Evolutionary conservation across 1,140 invertebrate genomes (phyloP).

Genomic region (Laupala kohalensis): DNA sequence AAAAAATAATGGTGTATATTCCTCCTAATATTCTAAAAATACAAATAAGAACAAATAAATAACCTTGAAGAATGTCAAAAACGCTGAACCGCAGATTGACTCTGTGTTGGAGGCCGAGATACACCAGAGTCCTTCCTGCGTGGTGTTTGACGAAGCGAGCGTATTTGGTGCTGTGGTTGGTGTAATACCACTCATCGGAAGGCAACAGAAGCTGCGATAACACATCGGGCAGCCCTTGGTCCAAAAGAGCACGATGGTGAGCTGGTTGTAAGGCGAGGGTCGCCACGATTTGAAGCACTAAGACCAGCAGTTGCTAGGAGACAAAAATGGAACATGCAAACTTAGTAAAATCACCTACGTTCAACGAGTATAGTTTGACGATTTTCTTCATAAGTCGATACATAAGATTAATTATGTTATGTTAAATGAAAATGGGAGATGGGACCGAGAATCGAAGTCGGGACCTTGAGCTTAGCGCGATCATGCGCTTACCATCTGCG

Average conservation of each 20-base stretch:
- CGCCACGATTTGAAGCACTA: conserved; percentile 51
- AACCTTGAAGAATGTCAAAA: conserved; percentile 31
- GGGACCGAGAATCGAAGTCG: too few species aligned
- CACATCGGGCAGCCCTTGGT: conserved; percentile 47
- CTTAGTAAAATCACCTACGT: too few species aligned
- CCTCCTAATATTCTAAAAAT: too few species aligned
- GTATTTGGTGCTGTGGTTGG: conserved; percentile 57
- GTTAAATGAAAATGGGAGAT: too few species aligned
- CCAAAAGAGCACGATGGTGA: conserved; percentile 40
- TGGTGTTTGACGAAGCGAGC: conserved; percentile 58
- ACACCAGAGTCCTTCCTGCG: conserved; percentile 49
- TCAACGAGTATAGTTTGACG: too few species aligned
- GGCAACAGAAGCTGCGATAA: conserved; percentile 53
- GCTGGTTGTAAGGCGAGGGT: conserved; percentile 43
- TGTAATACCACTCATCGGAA: conserved; percentile 64
- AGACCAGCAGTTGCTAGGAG: conserved; percentile 55
- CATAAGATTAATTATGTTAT: too few species aligned
- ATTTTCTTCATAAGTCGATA: too few species aligned
- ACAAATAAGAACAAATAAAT: neutral
- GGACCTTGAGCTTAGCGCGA: too few species aligned
- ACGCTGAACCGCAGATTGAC: conserved; percentile 32
- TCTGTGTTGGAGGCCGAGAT: conserved; percentile 33
- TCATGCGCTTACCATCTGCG: too few species aligned
- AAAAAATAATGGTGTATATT: too few species aligned
- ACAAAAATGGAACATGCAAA: too few species aligned